phyloP scores from a whole-genome alignment of 2,113 vertebrate genomes.

The Sceloporus tristichus region DNA sequence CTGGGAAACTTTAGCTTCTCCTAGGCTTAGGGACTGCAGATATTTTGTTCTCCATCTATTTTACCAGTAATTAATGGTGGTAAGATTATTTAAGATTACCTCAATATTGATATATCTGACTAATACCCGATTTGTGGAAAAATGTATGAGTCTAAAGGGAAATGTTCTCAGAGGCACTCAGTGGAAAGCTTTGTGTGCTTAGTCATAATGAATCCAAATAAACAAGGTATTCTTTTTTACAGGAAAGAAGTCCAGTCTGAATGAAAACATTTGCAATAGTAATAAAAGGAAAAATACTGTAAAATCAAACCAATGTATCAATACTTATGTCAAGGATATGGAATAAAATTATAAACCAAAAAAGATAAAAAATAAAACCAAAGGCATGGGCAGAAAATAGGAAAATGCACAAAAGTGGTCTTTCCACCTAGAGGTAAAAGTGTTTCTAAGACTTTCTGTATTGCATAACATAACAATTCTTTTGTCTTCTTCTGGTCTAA shows the following conservation, averaged over 20 bases:
- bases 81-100: neutral
- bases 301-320: slow-evolving; percentile 6
- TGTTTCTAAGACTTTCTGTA: neutral
- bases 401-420: neutral
- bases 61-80: neutral
- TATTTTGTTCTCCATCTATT: neutral
- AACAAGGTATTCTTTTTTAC: neutral
- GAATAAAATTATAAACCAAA: neutral
- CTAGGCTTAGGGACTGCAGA: neutral
- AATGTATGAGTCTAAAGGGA: neutral
- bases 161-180: neutral
- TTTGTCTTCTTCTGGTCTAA: neutral
- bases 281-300: neutral
- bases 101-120: neutral
- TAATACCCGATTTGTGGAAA: neutral
- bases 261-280: neutral
- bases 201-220: neutral
- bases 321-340: neutral
- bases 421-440: neutral
- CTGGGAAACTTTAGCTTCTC: neutral
- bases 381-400: neutral
- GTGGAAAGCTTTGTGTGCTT: neutral
- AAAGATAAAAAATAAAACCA: neutral
- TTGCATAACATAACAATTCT: neutral
- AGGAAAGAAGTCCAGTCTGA: neutral